phyloP scores from a whole-genome alignment of 1,140 invertebrate species.

The Dendroctonus valens region DNA sequence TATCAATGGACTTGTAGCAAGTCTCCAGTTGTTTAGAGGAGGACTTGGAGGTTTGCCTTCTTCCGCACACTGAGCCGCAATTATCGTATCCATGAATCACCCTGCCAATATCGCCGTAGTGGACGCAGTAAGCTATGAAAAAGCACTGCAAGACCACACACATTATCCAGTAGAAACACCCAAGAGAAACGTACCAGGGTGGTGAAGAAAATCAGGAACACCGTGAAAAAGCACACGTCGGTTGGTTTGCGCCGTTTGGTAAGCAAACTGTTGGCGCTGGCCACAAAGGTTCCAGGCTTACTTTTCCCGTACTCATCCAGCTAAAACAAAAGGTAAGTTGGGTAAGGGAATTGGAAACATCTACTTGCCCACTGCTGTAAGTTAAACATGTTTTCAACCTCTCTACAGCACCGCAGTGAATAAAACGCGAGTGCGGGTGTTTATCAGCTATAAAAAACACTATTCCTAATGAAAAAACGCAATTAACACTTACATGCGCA shows the following conservation, averaged over 20 bases:
- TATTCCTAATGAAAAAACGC: not conserved
- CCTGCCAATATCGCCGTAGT: constrained; percentile 31
- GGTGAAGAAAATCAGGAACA: constrained; percentile 55
- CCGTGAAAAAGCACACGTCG: constrained; percentile 58
- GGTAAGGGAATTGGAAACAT: not conserved
- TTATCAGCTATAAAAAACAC: not conserved
- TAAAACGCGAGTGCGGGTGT: not conserved
- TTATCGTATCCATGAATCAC: constrained; percentile 33
- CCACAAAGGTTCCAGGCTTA: not conserved
- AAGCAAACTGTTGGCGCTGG: not conserved
- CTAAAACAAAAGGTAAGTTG: not conserved
- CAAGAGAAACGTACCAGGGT: constrained; percentile 56
- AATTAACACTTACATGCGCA: constrained; percentile 5
- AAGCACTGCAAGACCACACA: constrained; percentile 24
- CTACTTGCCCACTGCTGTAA: not conserved
- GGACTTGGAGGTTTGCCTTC: constrained; percentile 11
- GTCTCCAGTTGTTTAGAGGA: too few relatives aligned
- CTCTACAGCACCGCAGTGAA: too few relatives aligned
- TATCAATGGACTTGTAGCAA: constrained; percentile 14
- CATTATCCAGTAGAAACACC: not conserved
- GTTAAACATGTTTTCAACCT: not conserved
- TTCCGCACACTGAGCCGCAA: constrained; percentile 38
- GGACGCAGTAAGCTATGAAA: constrained; percentile 25
- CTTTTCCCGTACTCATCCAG: not conserved
- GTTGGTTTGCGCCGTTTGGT: constrained; percentile 55